These are phyloP conservation scores for Caradrina kadenii DNA, from an alignment of 2,888 invertebrate species.

Conservation along the genomic window DNA sequence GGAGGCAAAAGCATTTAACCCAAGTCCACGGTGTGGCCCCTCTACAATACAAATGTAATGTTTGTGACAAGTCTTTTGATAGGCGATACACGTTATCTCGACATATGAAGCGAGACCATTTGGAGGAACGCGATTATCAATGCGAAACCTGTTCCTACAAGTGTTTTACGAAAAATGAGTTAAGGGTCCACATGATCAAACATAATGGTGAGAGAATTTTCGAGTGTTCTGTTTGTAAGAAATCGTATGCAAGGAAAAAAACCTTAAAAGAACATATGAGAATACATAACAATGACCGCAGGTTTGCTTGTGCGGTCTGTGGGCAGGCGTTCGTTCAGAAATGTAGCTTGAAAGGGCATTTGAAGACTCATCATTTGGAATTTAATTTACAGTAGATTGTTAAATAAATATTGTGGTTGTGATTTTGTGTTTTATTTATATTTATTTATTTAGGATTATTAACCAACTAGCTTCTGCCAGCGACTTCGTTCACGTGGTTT, in stretches of 20 bases:
- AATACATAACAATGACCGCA: slow-evolving; percentile 82
- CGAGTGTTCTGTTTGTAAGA: slow-evolving; percentile 82
- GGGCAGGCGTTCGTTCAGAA: slow-evolving; percentile 84
- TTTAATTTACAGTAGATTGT: slow-evolving; percentile 60
- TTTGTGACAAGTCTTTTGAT: slow-evolving; percentile 77
- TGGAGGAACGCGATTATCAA: slow-evolving; percentile 76
- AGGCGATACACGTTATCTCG: slow-evolving; percentile 76
- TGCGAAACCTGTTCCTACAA: slow-evolving; percentile 70
- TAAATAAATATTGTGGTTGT: background rate
- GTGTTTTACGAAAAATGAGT: slow-evolving; percentile 81
- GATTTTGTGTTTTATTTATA: slow-evolving; percentile 28
- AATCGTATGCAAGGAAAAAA: slow-evolving; percentile 82
- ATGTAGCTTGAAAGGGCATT: slow-evolving; percentile 83
- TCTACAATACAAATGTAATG: slow-evolving; percentile 80
- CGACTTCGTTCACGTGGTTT: too few relatives aligned
- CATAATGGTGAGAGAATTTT: slow-evolving; percentile 79
- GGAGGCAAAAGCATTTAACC: slow-evolving; percentile 81
- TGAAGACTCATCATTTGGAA: slow-evolving; percentile 81
- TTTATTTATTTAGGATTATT: too few relatives aligned
- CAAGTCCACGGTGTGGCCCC: slow-evolving; percentile 78
- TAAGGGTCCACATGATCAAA: slow-evolving; percentile 79
- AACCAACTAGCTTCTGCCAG: too few relatives aligned
- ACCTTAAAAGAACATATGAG: slow-evolving; percentile 83
- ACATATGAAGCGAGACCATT: slow-evolving; percentile 81
- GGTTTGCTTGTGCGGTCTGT: slow-evolving; percentile 81